Evolutionary conservation across 2,797 vertebrate genomes (phyloP), one percentile per base, ranked within the genome.

Genomic region (Arrhamphus sclerolepis): DNA sequence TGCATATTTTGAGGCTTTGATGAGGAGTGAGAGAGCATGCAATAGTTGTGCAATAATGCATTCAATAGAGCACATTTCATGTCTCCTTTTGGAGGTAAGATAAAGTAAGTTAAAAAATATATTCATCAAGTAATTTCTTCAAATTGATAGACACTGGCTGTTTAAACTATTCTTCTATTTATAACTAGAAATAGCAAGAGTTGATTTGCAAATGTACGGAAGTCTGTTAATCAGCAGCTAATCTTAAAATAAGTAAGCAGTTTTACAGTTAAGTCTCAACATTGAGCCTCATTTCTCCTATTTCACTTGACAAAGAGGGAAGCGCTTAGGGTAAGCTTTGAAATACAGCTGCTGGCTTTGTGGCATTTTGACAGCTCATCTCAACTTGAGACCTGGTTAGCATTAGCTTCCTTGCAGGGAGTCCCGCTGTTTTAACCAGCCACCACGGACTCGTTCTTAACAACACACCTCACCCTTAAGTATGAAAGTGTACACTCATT

Each of bases 271-370:
- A 88, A 89, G 56, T 82, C 88, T 72, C 60, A 69, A 69, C 83
- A 83, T 83, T 76, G 75, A 87, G 77, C 70, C 74, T 79, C 58
- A 57, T 85, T 87, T 83, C 77, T 72, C 81, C 75, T 73, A 64
- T 89, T 89, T 88, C 83, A 91, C 83, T 90, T 88, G 86, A 74
- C 56, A 64, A 52, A 77, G 63, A 72, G 72, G 63, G 63, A n/a
- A 72, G 5, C 13, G 34, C 34, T 38, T 13, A 75, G 61, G 75
- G 69, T 57, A 82, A 79, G 83, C 80, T 89, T 84, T 85, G 70
- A 55, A 70, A 78, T 74, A 52, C 67, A 75, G 83, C 79, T 77
- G 81, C 84, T 60, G 81, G 67, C 80, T 74, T 75, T 72, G 70
- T 69, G 76, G 74, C 62, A 51, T 83, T 81, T 76, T 56, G 22